Base-by-base conservation (phyloP, 1,140 invertebrate species). In the Drosophila leontia region DNA sequence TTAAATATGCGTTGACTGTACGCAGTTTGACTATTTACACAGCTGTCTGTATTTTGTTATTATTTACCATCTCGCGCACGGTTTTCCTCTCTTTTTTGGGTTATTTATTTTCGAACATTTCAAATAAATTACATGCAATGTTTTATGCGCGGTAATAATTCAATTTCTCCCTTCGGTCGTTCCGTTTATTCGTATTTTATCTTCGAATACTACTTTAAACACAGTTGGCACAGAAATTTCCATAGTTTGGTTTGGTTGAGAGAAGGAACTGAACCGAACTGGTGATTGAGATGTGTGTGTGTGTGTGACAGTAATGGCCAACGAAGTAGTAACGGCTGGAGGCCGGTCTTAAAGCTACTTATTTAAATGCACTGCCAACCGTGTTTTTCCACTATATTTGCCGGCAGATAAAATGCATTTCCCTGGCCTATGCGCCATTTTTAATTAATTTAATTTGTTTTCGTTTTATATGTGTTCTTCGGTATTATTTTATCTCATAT, bases 251-350 rank as follows among this genome's bases (percentile, higher is more conserved):
- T 72, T 70, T 83, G 59, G 48, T 67, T 63, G 75, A 72, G 65
- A 78, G 53, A 75, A 86, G 82, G 83, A 86, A 85, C 82, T 85
- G 67, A 85, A 85, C 81, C 82, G 82, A 85, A 85, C 63, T 75
- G 71, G 60, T 64, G 64, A 65, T 45, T 72, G 47, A 60, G 53
- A 72, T 60, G 69, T 42, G 41, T 67, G 41, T 67, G 61, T 19
- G 29, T 63, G 32, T 45, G 39, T 35, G 65, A 57, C 60, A 56
- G 57, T 76, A 41, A 37, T 67, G 71, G 74, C 72, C 74, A 80
- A 39, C 64, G 48, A 61, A 34, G 53, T 51, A 61, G 70, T 71
- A 39, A 44, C 63, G 42, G 39, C 64, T 45, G 56, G 35, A 29
- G 15, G 45, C 45, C 29, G 41, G 48, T 35, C 64, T 71, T 75